Percentiles rank a stretch among this genome's conserved stretches.
These are phyloP conservation scores for Drosophila pseudotakahashii DNA, from an alignment of 2,888 invertebrate genomes.

Conservation along the genomic window DNA sequence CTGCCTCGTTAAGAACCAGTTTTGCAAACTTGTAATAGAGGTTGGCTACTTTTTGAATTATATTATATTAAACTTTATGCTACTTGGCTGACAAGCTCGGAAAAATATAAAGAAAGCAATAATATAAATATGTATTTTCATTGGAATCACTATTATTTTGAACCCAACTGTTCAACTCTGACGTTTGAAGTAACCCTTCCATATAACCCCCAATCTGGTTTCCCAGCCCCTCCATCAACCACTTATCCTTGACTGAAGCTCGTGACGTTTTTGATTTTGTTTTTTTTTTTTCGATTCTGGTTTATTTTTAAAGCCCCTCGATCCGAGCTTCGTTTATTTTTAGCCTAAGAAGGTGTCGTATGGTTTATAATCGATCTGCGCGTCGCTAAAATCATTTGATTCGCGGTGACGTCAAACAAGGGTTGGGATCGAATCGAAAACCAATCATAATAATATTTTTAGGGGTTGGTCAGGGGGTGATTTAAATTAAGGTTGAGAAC, in stretches of 20 bases:
- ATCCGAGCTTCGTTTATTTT: conserved; percentile 43
- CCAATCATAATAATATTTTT: conserved; percentile 13
- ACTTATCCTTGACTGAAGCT: conserved; percentile 38
- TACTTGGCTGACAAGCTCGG: background rate
- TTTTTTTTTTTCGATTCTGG: conserved; percentile 42
- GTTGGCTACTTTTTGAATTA: background rate
- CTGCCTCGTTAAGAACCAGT: background rate
- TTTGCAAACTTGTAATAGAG: background rate
- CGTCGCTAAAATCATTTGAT: conserved; percentile 44
- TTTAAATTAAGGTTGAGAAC: conserved; percentile 17
- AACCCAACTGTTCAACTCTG: background rate
- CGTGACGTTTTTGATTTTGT: conserved; percentile 56
- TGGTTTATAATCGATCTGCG: conserved; percentile 36
- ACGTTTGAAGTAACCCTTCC: background rate
- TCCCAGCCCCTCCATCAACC: conserved; percentile 5
- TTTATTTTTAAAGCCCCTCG: conserved; percentile 37
- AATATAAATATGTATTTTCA: background rate
- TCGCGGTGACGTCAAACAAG: conserved; percentile 35
- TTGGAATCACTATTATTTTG: background rate
- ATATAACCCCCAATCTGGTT: background rate
- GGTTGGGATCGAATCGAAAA: conserved; percentile 5
- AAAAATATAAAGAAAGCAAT: background rate
- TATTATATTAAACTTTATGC: background rate
- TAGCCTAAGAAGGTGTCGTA: conserved; percentile 41
- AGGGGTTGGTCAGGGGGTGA: conserved; percentile 12